phyloP scores from a whole-genome alignment of 2,113 vertebrate genomes.

The Promerops cafer region DNA sequence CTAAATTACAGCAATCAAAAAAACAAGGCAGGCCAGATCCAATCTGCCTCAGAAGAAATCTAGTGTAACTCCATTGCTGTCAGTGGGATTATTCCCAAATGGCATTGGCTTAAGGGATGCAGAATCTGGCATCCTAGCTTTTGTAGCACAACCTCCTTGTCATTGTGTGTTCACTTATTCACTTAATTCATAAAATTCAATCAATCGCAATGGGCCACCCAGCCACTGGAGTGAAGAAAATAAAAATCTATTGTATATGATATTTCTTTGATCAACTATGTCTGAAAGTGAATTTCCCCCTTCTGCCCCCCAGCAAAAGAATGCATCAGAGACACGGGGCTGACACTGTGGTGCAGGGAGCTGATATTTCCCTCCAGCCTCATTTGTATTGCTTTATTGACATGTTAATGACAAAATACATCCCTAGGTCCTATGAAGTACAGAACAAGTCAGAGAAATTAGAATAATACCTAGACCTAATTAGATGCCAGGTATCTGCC shows the following conservation, averaged over 20 bases:
- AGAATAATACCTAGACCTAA: constrained; percentile 58
- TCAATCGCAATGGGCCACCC: constrained; percentile 45
- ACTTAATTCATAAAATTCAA: constrained; percentile 54
- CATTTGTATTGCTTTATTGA: constrained; percentile 60
- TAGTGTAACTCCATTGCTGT: not conserved
- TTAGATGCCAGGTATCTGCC: constrained; percentile 54
- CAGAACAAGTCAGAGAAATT: constrained; percentile 44
- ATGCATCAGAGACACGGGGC: constrained; percentile 12
- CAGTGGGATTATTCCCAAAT: constrained; percentile 6
- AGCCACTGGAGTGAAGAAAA: constrained; percentile 11
- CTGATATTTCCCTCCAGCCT: constrained; percentile 53
- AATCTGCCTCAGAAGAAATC: not conserved
- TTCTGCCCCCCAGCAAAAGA: not conserved
- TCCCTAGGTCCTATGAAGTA: constrained; percentile 33
- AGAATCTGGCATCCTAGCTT: constrained; percentile 25
- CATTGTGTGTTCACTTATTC: constrained; percentile 41
- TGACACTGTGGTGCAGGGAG: constrained; percentile 13
- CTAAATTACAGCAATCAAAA: constrained; percentile 34
- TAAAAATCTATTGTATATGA: constrained; percentile 51
- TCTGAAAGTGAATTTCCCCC: constrained; percentile 8
- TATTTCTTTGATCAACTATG: constrained; percentile 32
- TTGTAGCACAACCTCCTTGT: constrained; percentile 38
- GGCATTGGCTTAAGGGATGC: not conserved
- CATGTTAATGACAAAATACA: constrained; percentile 58
- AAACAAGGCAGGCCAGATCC: not conserved